Conservation (phyloP, 2,888 invertebrate genomes). For the Dasypolia templi region DNA sequence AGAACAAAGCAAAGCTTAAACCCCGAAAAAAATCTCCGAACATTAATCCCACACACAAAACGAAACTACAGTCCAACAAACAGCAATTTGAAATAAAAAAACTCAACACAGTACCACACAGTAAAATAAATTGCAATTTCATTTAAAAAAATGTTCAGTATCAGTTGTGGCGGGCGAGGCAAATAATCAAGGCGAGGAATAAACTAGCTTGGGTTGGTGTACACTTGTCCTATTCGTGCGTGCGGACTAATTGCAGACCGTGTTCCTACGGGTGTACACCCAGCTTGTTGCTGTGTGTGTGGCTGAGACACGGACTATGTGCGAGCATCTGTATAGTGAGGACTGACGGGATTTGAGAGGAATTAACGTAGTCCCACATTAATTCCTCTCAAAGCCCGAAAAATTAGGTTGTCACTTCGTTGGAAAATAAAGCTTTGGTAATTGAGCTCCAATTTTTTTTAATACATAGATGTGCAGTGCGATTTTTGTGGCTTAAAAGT, state of each 20-base stretch:
- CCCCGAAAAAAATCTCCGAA: conserved; percentile 23
- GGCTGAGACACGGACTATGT: background rate
- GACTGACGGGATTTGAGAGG: background rate
- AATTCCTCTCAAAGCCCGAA: too few relatives aligned
- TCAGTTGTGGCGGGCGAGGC: conserved; percentile 51
- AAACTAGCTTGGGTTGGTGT: conserved; percentile 42
- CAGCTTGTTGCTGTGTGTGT: conserved; percentile 13
- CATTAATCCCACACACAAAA: conserved; percentile 27
- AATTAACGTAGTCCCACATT: too few relatives aligned
- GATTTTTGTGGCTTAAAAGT: background rate
- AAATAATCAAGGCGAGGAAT: conserved; percentile 51
- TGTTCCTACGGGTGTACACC: conserved; percentile 25
- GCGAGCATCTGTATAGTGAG: conserved; percentile 5
- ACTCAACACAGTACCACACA: conserved; percentile 4
- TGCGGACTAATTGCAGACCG: conserved; percentile 54
- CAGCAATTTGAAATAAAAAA: conserved; percentile 28
- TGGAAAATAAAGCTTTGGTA: background rate
- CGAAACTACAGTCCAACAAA: conserved; percentile 27
- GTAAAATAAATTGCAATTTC: conserved; percentile 51
- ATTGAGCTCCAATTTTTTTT: background rate
- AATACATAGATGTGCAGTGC: background rate
- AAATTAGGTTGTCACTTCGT: background rate
- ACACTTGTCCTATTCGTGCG: conserved; percentile 41
- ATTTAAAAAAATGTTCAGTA: conserved; percentile 55
- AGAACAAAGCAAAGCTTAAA: conserved; percentile 2